Base-by-base conservation (phyloP, 1,140 invertebrate genomes). In the Drosophila bocki region DNA sequence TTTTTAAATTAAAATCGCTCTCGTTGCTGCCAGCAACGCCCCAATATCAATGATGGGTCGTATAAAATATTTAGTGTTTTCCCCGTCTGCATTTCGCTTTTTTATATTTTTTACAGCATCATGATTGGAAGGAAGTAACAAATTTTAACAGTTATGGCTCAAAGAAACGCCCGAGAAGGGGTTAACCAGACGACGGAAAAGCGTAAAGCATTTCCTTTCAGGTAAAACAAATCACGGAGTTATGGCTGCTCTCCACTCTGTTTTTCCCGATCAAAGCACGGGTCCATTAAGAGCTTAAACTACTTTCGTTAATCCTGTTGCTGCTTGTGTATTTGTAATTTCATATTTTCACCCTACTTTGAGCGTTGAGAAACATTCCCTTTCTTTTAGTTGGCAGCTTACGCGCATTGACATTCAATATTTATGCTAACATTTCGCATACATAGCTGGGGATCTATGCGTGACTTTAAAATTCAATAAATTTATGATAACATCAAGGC, bases 11-110 rank as follows among this genome's bases (percentile, higher is more conserved):
- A 90, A 91, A 91, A 85, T 79, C 76, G 78, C 65, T 57, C 47
- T 13, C 42, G 78, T 15, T 54, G 72, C 42, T 53, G 60, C 54
- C 39, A 57, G 61, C 54, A 26, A 42, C 57, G 59, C 56, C 78
- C 65, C 61, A 75, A 88, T 85, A 82, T 68, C 82, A 68, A 85
- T 90, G 86, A 91, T 90, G 86, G 82, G 79, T 91, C 75, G 69
- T 88, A 88, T 85, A 86, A 90, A 88, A 90, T 91, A 78, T 90
- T 90, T 91, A 90, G 79, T 90, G 76, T 65, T 63, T 70, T 90
- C 62, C 80, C 77, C 75, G 68, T 68, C 77, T 78, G 56, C 74
- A 69, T 56, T 78, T 19, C 1, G 44, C 61, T 51, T 60, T 79
- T 54, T 37, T 51, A n/a, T 50, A 29, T 37, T 37, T 54, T 88